Conservation (phyloP, 1,140 invertebrate genomes). For the Semibalanus balanoides region DNA sequence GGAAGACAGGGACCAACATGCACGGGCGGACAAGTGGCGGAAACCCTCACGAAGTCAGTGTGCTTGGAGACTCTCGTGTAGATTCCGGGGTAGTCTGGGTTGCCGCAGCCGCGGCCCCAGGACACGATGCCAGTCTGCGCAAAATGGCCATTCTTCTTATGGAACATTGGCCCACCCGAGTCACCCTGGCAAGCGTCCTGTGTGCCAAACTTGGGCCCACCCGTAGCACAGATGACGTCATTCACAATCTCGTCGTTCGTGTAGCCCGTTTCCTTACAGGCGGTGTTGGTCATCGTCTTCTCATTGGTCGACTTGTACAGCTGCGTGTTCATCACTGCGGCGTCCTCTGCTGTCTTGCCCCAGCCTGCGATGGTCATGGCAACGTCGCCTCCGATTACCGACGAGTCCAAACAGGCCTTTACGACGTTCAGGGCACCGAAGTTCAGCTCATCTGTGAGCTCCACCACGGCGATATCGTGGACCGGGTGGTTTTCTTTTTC, state of each 20-base stretch:
- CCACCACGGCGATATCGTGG: neutral
- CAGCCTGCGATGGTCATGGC: neutral
- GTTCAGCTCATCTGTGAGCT: too few relatives aligned
- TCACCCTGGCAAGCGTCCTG: slow-evolving; percentile 6
- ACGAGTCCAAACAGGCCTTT: too few relatives aligned
- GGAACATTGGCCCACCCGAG: slow-evolving; percentile 14
- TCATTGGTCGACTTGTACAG: neutral
- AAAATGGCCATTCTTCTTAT: neutral
- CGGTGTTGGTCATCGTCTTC: neutral
- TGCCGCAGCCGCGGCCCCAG: slow-evolving; percentile 65
- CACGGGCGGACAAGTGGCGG: too few relatives aligned
- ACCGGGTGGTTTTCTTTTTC: too few relatives aligned
- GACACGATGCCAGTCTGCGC: slow-evolving; percentile 44
- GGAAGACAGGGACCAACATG: too few relatives aligned
- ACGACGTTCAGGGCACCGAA: neutral
- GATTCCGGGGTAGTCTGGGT: slow-evolving; percentile 64
- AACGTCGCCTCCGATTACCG: neutral
- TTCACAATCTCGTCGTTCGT: neutral
- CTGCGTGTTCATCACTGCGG: too few relatives aligned
- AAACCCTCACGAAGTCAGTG: too few relatives aligned
- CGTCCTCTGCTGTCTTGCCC: neutral
- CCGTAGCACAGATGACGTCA: neutral
- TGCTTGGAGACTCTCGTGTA: slow-evolving; percentile 58
- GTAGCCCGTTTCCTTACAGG: neutral
- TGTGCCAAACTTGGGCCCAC: neutral